These are phyloP conservation scores for Nymphalis polychloros DNA, from an alignment of 2,888 invertebrate species.

Conservation along the genomic window DNA sequence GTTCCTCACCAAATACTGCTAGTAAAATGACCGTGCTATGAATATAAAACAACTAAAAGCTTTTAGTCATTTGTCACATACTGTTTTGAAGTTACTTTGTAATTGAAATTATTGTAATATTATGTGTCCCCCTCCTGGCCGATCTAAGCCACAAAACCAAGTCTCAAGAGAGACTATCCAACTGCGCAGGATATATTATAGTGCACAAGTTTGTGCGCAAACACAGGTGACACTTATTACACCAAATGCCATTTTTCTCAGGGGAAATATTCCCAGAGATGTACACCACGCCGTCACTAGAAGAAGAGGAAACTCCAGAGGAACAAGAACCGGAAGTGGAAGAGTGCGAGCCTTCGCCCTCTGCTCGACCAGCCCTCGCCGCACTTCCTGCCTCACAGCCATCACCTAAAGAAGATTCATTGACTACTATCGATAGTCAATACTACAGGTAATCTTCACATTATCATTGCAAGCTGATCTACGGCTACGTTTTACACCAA, in stretches of 20 bases:
- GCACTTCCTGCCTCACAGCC: slow-evolving; percentile 61
- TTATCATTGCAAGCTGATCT: too few relatives aligned
- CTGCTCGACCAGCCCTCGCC: slow-evolving; percentile 66
- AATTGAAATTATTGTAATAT: too few relatives aligned
- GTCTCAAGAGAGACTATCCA: too few relatives aligned
- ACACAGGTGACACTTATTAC: too few relatives aligned
- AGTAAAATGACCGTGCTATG: background rate
- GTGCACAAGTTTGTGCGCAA: too few relatives aligned
- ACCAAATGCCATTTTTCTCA: slow-evolving; percentile 33
- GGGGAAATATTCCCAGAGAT: slow-evolving; percentile 75
- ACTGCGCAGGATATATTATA: too few relatives aligned
- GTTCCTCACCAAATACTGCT: background rate
- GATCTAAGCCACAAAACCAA: too few relatives aligned
- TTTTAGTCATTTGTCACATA: background rate
- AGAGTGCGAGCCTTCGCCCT: slow-evolving; percentile 67
- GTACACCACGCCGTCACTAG: slow-evolving; percentile 58
- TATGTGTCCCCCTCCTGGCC: too few relatives aligned
- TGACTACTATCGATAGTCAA: slow-evolving; percentile 63
- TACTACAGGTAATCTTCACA: slow-evolving; percentile 66
- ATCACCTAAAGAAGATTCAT: slow-evolving; percentile 58
- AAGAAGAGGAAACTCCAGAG: slow-evolving; percentile 59
- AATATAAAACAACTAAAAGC: background rate
- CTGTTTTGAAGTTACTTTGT: too few relatives aligned
- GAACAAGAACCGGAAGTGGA: slow-evolving; percentile 53
- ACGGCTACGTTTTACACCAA: too few relatives aligned